Conservation (phyloP, 1,140 invertebrate genomes). For the Meteorus sp. region DNA sequence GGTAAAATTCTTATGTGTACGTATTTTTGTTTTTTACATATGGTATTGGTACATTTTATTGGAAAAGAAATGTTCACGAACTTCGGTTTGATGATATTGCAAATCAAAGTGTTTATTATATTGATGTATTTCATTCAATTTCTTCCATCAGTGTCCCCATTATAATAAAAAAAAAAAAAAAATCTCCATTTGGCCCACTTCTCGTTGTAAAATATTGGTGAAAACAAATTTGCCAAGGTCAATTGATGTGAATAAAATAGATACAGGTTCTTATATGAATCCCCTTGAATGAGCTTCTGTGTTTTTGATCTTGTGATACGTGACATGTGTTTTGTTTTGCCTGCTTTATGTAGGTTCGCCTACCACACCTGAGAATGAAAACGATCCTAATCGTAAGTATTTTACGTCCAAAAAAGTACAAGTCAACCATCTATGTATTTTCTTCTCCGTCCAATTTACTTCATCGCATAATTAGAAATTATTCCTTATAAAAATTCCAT, state of each 20-base stretch:
- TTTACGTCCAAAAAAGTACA: slow-evolving; percentile 40
- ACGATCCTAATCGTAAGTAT: slow-evolving; percentile 64
- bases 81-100: no score
- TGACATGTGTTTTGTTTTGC: slow-evolving; percentile 60
- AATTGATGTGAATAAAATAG: no score
- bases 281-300: slow-evolving; percentile 14
- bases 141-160: no score
- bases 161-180: no score
- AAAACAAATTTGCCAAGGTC: background rate
- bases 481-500: background rate
- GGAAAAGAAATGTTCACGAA: no score
- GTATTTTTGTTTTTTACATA: slow-evolving; percentile 28
- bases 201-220: background rate
- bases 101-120: no score
- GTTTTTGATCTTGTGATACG: slow-evolving; percentile 54
- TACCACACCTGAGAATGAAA: slow-evolving; percentile 62
- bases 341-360: slow-evolving; percentile 61
- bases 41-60: no score
- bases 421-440: slow-evolving; percentile 15
- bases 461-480: slow-evolving; percentile 15
- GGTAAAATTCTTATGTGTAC: slow-evolving; percentile 26
- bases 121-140: no score
- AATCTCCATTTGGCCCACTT: no score
- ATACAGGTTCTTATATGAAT: no score
- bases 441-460: slow-evolving; percentile 4